Evolutionary conservation across 2,113 vertebrate species (phyloP).

Genomic region (Chaetodon auriga): DNA sequence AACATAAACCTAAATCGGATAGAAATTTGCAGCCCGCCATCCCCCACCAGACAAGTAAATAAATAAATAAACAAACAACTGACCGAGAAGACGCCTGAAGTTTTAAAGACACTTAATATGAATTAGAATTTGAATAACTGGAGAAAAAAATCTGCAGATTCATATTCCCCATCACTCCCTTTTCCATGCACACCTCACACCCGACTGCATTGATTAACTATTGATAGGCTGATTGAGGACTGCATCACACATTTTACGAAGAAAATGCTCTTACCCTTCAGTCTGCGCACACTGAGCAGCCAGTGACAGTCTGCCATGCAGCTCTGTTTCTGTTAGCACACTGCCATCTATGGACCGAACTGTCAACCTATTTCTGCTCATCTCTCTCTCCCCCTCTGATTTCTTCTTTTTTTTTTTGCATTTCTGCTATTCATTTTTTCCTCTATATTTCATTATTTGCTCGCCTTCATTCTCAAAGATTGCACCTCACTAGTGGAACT

Average conservation of each 20-base stretch:
- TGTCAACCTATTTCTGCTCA: conserved; percentile 24
- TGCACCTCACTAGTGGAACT: background rate
- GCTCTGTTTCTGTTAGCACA: conserved; percentile 76
- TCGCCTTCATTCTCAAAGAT: background rate
- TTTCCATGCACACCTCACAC: background rate
- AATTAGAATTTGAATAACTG: conserved; percentile 1
- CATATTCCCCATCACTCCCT: background rate
- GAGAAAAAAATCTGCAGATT: background rate
- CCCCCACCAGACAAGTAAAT: background rate
- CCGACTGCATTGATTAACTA: background rate
- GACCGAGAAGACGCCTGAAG: background rate
- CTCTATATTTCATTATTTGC: background rate
- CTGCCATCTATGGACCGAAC: conserved; percentile 85
- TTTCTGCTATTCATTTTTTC: background rate
- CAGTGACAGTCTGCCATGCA: conserved; percentile 20
- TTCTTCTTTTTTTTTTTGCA: background rate
- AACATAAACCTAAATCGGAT: background rate
- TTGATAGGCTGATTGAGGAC: background rate
- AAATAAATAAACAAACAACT: background rate
- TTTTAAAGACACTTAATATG: background rate
- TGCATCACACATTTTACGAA: background rate
- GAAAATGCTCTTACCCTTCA: conserved; percentile 50
- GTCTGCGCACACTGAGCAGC: conserved; percentile 21
- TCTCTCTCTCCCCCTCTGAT: background rate
- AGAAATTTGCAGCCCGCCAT: background rate